A percentile compares a stretch with the other conserved stretches of the same genome.
phyloP scores from a whole-genome alignment of 2,888 invertebrate species.

The Clepsis dumicolana region DNA sequence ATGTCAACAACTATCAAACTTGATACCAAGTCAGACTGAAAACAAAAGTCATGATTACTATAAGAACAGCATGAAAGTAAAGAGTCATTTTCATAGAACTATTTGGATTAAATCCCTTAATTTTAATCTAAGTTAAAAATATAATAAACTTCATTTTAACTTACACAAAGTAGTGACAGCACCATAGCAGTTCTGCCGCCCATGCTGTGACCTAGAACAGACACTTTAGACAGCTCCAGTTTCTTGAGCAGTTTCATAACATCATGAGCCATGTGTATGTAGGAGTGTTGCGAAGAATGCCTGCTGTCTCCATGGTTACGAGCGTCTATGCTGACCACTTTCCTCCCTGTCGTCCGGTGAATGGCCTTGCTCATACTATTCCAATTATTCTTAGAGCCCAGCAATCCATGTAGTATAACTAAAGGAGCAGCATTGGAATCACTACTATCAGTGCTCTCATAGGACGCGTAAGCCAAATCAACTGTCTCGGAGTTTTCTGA shows the following conservation, averaged over 20 bases:
- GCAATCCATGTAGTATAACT: conserved; percentile 94
- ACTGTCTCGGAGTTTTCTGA: conserved; percentile 82
- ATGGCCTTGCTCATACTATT: conserved; percentile 93
- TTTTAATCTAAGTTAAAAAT: not conserved
- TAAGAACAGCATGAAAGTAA: conserved; percentile 1
- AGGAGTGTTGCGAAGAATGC: conserved; percentile 91
- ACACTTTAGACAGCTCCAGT: conserved; percentile 87
- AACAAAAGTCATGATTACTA: conserved; percentile 46
- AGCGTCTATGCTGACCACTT: conserved; percentile 94
- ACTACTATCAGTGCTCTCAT: conserved; percentile 83
- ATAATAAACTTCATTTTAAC: too few species aligned
- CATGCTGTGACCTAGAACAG: conserved; percentile 97
- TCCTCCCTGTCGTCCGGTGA: conserved; percentile 88
- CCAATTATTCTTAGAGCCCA: conserved; percentile 98
- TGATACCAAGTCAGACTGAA: conserved; percentile 87
- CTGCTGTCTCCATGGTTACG: conserved; percentile 98
- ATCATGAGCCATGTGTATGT: conserved; percentile 90
- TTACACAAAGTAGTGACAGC: conserved; percentile 89
- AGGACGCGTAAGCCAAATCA: conserved; percentile 89
- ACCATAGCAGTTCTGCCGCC: conserved; percentile 97
- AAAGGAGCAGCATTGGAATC: conserved; percentile 86
- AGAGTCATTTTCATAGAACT: too few species aligned
- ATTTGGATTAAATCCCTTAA: too few species aligned
- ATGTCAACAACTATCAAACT: conserved; percentile 91
- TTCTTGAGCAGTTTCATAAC: conserved; percentile 87